phyloP scores from a whole-genome alignment of 2,888 invertebrate genomes.

The Iselma pallidipennis region DNA sequence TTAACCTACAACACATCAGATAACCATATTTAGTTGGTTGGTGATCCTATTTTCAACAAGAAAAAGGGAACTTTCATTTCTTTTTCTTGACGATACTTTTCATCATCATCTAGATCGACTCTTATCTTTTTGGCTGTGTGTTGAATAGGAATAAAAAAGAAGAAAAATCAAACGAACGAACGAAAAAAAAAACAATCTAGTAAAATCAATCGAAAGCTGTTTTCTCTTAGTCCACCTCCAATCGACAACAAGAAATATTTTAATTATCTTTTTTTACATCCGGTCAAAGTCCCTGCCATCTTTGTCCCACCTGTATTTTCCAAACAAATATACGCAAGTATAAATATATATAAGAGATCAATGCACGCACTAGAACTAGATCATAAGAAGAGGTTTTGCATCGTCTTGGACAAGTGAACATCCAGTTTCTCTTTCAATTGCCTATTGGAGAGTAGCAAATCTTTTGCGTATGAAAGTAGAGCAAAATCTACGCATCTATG shows the following conservation, averaged over 20 bases:
- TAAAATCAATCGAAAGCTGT: no score
- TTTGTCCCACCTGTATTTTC: not conserved
- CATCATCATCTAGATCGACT: not conserved
- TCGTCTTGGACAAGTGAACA: slow-evolving; percentile 33
- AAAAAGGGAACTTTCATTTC: not conserved
- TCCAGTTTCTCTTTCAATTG: slow-evolving; percentile 44
- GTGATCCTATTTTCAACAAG: no score
- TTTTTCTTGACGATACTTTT: not conserved
- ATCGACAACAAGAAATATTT: not conserved
- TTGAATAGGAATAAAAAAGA: no score
- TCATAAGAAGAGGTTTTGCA: slow-evolving; percentile 38
- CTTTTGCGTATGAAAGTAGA: not conserved
- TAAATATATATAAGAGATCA: not conserved
- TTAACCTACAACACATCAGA: no score
- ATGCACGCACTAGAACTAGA: slow-evolving; percentile 16
- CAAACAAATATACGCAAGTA: not conserved
- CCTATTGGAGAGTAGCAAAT: slow-evolving; percentile 8
- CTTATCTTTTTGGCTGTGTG: no score
- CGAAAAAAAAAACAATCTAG: no score
- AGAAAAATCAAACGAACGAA: no score
- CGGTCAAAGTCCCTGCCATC: slow-evolving; percentile 1
- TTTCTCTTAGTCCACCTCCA: not conserved
- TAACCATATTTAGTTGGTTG: no score
- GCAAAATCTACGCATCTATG: not conserved
- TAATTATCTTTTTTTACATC: slow-evolving; percentile 1